Evolutionary conservation across 2,113 vertebrate species (phyloP), one percentile per base, ranked within the genome.

Genomic region (Holacanthus passer): DNA sequence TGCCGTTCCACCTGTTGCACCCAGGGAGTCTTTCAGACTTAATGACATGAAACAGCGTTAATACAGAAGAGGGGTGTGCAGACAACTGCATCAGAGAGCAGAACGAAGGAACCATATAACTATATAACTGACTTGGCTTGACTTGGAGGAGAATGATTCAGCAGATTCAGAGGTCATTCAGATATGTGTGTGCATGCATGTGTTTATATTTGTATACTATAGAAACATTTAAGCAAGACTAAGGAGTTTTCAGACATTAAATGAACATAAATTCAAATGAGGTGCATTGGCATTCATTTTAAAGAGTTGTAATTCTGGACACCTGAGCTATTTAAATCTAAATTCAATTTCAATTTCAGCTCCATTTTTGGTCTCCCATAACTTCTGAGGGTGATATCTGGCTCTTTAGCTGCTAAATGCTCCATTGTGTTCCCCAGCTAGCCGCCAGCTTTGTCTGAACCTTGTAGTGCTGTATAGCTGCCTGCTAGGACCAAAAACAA

Each of bases 1-100:
- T 55, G 32, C 17, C 3, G n/a, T 77, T 81, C 56, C 39, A 76
- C 59, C 58, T 76, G 66, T 63, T 88, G 32, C 31, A 2, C 43
- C 16, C 60, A 37, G 58, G 58, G 69, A 86, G 45, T 50, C 50
- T 60, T 79, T 82, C 62, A 77, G 45, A 41, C 19, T 70, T 35
- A 29, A 67, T 74, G 45, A 62, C 53, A 70, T 39, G 27, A 82
- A 79, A 17, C 20, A n/a, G 62, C 41, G 20, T 72, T 73, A 75
- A 43, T 27, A 58, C 55, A 73, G 24, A 35, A 32, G 58, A 10
- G 16, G 14, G 9, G 43, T 70, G 35, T 70, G 43, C 31, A 69
- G 56, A 69, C 48, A 58, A 35, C 65, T 79, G 59, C 13, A 56
- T 50, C 59, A 50, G 24, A 63, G 29, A 63, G 50, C 66, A n/a